Percentiles rank a stretch among this genome's conserved stretches.
These are phyloP conservation scores for Poecilia picta DNA, from an alignment of 2,797 vertebrate genomes.

Conservation along the genomic window DNA sequence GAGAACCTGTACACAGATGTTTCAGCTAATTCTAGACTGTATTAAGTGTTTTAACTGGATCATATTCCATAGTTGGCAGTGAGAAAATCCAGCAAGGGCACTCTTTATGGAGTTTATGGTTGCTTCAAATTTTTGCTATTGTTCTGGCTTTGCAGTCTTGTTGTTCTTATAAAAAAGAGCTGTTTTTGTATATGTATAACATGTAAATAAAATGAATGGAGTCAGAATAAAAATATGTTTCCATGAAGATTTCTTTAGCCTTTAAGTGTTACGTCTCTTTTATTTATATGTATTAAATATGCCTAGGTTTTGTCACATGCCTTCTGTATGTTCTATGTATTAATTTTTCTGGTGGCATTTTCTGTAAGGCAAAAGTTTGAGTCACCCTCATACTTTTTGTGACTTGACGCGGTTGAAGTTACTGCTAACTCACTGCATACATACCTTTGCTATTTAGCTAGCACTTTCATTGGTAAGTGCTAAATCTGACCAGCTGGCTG, in stretches of 20 bases:
- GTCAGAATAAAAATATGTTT: neutral
- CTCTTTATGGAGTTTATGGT: constrained; percentile 67
- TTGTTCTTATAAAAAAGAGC: constrained; percentile 59
- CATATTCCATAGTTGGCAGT: constrained; percentile 64
- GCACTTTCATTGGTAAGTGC: no score
- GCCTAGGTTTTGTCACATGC: neutral
- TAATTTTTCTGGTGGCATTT: no score
- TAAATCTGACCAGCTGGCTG: no score
- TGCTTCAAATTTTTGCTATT: constrained; percentile 72
- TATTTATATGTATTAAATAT: neutral
- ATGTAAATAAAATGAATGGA: constrained; percentile 70
- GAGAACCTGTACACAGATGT: constrained; percentile 64
- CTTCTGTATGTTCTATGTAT: neutral
- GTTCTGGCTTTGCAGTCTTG: constrained; percentile 75
- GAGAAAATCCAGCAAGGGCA: constrained; percentile 53
- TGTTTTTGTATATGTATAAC: constrained; percentile 75
- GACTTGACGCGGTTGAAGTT: no score
- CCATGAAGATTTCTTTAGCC: neutral
- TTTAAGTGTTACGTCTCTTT: neutral
- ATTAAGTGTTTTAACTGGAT: constrained; percentile 76
- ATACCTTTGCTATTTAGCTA: no score
- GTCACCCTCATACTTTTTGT: no score
- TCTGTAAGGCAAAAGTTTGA: no score
- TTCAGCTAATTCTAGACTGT: constrained; percentile 60
- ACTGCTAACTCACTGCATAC: no score